Evolutionary conservation across 2,888 invertebrate species (phyloP).

Genomic region (Anorthoa munda): DNA sequence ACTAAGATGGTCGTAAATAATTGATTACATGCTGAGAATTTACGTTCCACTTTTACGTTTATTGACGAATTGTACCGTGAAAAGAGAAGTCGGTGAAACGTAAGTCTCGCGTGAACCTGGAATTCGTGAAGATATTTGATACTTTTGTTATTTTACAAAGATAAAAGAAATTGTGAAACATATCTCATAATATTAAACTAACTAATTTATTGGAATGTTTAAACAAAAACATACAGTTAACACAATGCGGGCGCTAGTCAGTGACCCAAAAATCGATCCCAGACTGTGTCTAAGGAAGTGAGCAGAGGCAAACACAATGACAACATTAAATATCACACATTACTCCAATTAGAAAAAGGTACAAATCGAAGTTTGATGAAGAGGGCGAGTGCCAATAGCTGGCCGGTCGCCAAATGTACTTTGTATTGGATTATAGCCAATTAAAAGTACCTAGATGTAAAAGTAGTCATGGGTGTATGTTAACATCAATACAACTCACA

Average conservation of each 20-base stretch:
- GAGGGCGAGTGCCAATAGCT: slow-evolving; percentile 87
- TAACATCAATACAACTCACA: slow-evolving; percentile 85
- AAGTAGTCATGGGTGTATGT: slow-evolving; percentile 75
- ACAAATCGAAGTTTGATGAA: slow-evolving; percentile 89
- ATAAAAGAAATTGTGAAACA: slow-evolving; percentile 26
- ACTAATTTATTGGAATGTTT: slow-evolving; percentile 43
- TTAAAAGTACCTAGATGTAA: slow-evolving; percentile 87
- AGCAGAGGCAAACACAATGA: slow-evolving; percentile 59
- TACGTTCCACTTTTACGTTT: slow-evolving; percentile 62
- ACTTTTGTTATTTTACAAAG: slow-evolving; percentile 5
- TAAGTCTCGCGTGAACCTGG: slow-evolving; percentile 25
- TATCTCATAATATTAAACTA: slow-evolving; percentile 38
- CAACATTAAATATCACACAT: slow-evolving; percentile 72
- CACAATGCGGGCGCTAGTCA: slow-evolving; percentile 34
- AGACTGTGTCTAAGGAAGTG: slow-evolving; percentile 73
- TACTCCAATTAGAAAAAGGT: slow-evolving; percentile 86
- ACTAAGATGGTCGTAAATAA: slow-evolving; percentile 40
- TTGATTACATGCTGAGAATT: slow-evolving; percentile 43
- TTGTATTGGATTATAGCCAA: slow-evolving; percentile 91
- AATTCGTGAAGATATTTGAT: slow-evolving; percentile 35
- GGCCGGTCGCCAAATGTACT: slow-evolving; percentile 87
- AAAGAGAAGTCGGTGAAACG: slow-evolving; percentile 39
- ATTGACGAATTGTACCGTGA: slow-evolving; percentile 45
- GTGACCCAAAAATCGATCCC: slow-evolving; percentile 52
- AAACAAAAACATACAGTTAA: slow-evolving; percentile 36